Evolutionary conservation across 2,888 invertebrate species (phyloP).

Genomic region (Caenorhabditis auriculariae): DNA sequence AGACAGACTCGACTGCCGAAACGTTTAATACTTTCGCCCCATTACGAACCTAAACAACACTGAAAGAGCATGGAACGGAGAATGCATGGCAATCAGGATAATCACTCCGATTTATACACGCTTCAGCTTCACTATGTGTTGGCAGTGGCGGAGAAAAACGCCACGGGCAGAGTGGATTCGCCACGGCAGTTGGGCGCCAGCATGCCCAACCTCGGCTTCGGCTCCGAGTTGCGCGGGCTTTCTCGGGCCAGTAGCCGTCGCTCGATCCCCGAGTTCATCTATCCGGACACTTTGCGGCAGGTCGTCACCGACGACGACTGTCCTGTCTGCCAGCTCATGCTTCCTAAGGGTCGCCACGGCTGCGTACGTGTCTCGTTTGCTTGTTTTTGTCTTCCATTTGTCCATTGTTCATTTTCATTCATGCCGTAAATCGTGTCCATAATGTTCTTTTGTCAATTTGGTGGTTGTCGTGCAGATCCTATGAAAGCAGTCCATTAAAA

Average conservation of each 20-base stretch:
- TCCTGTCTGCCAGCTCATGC: constrained; percentile 60
- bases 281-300: constrained; percentile 47
- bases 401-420: constrained; percentile 7
- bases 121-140: constrained; percentile 59
- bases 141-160: constrained; percentile 52
- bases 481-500: no score
- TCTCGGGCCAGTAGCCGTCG: constrained; percentile 45
- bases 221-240: not conserved
- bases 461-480: no score
- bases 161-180: constrained; percentile 23
- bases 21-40: not conserved
- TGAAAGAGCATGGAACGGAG: not conserved
- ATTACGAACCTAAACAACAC: not conserved
- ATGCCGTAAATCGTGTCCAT: not conserved
- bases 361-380: constrained; percentile 39
- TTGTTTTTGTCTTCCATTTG: constrained; percentile 5
- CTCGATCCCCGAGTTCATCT: constrained; percentile 48
- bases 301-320: constrained; percentile 53
- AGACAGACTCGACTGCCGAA: no score
- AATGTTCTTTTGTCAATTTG: no score
- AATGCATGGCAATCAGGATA: no score
- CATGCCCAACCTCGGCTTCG: constrained; percentile 24
- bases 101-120: no score
- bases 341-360: constrained; percentile 43
- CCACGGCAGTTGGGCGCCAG: constrained; percentile 20